These are phyloP conservation scores for Geodia barretti DNA, from an alignment of 37 sponge, comb jelly and placozoan species.

Conservation along the genomic window DNA sequence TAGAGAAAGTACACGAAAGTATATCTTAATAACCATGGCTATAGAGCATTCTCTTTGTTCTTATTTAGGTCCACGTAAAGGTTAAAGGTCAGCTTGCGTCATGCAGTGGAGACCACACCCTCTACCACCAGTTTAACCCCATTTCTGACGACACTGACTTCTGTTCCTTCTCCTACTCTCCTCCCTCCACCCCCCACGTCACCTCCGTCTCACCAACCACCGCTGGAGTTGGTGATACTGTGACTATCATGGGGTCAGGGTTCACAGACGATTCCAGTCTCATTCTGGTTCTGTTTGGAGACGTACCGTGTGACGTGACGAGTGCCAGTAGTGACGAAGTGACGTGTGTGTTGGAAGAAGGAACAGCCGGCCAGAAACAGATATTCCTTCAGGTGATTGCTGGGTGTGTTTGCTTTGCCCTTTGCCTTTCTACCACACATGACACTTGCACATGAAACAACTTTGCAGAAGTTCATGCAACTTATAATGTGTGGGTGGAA, in stretches of 20 bases:
- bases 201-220: slow-evolving; percentile 46
- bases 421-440: too few species aligned
- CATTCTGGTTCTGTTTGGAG: slow-evolving; percentile 43
- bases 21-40: too few species aligned
- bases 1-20: too few species aligned
- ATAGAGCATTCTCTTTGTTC: background rate
- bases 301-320: slow-evolving; percentile 34
- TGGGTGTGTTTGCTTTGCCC: too few species aligned
- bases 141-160: slow-evolving; percentile 4
- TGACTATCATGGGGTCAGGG: slow-evolving; percentile 39
- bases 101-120: slow-evolving; percentile 40
- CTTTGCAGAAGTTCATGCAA: too few species aligned
- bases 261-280: slow-evolving; percentile 16
- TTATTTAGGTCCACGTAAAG: slow-evolving; percentile 54
- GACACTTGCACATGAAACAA: too few species aligned
- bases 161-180: slow-evolving; percentile 65
- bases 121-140: slow-evolving; percentile 2
- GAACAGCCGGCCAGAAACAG: slow-evolving; percentile 43
- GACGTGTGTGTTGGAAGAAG: slow-evolving; percentile 35
- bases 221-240: slow-evolving; percentile 26
- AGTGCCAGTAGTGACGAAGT: slow-evolving; percentile 11
- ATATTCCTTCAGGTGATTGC: slow-evolving; percentile 29
- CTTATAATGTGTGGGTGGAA: too few species aligned
- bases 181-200: slow-evolving; percentile 45
- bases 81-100: slow-evolving; percentile 61